These are phyloP conservation scores for Drosophila oshimai DNA, from an alignment of 1,140 invertebrate species.

Conservation along the genomic window DNA sequence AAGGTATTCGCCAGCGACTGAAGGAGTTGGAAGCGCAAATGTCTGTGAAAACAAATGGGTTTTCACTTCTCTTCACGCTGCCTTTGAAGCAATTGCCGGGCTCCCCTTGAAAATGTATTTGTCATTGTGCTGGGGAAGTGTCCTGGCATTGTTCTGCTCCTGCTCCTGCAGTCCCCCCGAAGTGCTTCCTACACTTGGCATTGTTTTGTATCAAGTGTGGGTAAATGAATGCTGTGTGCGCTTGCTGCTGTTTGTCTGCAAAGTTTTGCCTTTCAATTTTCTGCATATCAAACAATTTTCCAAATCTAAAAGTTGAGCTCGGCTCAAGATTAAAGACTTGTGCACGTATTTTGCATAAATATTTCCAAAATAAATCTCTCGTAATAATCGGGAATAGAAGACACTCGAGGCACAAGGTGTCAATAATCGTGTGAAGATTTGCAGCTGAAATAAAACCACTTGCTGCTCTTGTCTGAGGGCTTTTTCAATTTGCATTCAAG, in stretches of 20 bases:
- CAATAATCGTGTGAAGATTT: constrained; percentile 55
- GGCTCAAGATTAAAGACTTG: constrained; percentile 68
- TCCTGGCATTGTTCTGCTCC: constrained; percentile 53
- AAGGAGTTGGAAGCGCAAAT: constrained; percentile 37
- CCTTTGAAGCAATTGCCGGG: constrained; percentile 64
- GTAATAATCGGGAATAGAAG: constrained; percentile 28
- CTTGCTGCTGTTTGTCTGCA: constrained; percentile 28
- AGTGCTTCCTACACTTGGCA: constrained; percentile 50
- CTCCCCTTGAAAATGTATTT: constrained; percentile 84
- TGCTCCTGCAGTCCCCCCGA: constrained; percentile 22
- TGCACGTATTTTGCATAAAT: constrained; percentile 77
- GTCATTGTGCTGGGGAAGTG: constrained; percentile 84
- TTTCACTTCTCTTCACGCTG: too few relatives aligned
- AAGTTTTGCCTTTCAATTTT: constrained; percentile 82
- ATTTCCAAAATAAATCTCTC: constrained; percentile 53
- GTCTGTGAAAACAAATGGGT: constrained; percentile 73
- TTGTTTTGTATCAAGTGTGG: constrained; percentile 59
- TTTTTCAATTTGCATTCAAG: constrained; percentile 58
- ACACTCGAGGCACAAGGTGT: constrained; percentile 23
- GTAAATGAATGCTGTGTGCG: constrained; percentile 15
- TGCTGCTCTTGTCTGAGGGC: constrained; percentile 28
- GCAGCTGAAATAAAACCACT: constrained; percentile 49
- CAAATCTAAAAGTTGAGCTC: constrained; percentile 53
- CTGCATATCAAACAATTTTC: constrained; percentile 73
- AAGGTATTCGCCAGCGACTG: constrained; percentile 15